Evolutionary conservation across 2,888 invertebrate genomes (phyloP), one percentile per base, ranked within the genome.

Genomic region (Dioctria rufipes): DNA sequence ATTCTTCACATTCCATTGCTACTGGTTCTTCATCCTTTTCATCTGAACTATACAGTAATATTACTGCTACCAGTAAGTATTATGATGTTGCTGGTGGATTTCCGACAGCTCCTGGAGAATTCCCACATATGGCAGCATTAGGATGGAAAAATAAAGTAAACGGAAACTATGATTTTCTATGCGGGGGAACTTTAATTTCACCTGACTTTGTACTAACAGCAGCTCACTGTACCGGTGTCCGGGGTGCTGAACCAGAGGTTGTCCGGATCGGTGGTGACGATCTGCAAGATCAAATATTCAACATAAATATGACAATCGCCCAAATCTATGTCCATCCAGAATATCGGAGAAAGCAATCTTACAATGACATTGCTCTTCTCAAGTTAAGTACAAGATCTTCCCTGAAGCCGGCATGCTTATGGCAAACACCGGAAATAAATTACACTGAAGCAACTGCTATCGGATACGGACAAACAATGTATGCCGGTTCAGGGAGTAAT

Each of bases 11-110:
- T 51, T 25, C 25, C 25, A 25, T 25, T 25, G 2, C 46, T 46
- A 46, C 46, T 46, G 8, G 5, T 2, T 6, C 46, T 46, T 46
- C 46, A 6, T 6, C 46, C 8, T 25, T 25, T 25, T 25, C 25
- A 25, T 25, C 25, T 2, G 1, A 25, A 25, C 25, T 25, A 25
- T 25, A 25, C 25, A 25, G 25, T 25, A 25, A 25, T 25, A 25
- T 25, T 25, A 46, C 46, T 46, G 8, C 46, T 46, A 46, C 46
- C 5, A 8, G 5, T 8, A 8, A 5, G 5, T 8, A 5, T 8
- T 46, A 46, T 8, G 46, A 46, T 46, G 88, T 88, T 54, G 80
- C 88, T 5, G 85, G 84, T 3, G 88, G 88, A 2, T 80, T 83
- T 4, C 84, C 84, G 0, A 86, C 86, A 0, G 84, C 83, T 0